These are phyloP conservation scores for Coptodon rendalli DNA, from an alignment of 2,113 vertebrate species.

Conservation along the genomic window DNA sequence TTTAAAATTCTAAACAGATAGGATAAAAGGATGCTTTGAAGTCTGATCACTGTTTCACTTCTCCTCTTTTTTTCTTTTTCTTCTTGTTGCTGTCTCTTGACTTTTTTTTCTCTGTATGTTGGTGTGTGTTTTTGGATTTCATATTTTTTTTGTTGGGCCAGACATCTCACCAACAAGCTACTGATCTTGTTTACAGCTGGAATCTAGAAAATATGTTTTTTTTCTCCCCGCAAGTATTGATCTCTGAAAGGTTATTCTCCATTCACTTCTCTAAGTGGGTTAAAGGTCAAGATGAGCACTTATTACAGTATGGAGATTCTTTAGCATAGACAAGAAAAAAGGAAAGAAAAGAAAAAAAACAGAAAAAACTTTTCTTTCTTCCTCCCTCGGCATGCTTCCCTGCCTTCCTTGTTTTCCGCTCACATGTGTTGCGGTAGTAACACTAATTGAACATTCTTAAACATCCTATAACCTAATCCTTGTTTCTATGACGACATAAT, in stretches of 20 bases:
- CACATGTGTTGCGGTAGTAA: slow-evolving; percentile 48
- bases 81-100: neutral
- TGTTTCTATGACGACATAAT: slow-evolving; percentile 50
- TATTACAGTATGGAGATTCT: neutral
- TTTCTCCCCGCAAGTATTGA: neutral
- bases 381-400: neutral
- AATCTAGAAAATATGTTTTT: neutral
- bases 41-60: slow-evolving; percentile 45
- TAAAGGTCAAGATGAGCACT: neutral
- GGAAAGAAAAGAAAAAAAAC: neutral
- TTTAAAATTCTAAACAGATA: slow-evolving; percentile 64
- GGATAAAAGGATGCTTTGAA: slow-evolving; percentile 61
- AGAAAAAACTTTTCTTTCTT: neutral
- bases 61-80: neutral
- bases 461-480: slow-evolving; percentile 61
- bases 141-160: neutral
- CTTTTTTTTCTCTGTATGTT: neutral
- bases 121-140: neutral
- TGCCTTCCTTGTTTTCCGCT: neutral
- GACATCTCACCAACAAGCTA: neutral
- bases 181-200: neutral
- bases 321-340: neutral
- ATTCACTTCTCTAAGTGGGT: neutral
- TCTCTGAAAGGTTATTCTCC: neutral
- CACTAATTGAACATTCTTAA: slow-evolving; percentile 58